Evolutionary conservation across 2,113 vertebrate species (phyloP).

Genomic region (Periophthalmus modestus): DNA sequence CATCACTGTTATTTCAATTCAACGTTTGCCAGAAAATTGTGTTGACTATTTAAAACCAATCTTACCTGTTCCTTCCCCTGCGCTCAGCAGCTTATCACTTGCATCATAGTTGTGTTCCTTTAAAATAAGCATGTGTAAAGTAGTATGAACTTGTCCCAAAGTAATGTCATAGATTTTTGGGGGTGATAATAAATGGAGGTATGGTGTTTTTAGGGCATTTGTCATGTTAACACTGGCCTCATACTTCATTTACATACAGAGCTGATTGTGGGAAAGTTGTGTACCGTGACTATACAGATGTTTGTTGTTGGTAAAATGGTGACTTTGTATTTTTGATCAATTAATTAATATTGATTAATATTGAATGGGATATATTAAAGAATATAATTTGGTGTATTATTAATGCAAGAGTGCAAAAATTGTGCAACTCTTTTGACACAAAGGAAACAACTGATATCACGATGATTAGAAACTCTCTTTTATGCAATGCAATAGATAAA

Average conservation of each 20-base stretch:
- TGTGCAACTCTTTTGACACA: too few relatives aligned
- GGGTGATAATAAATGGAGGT: background rate
- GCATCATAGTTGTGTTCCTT: background rate
- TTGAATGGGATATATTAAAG: too few relatives aligned
- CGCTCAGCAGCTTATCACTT: slow-evolving; percentile 2
- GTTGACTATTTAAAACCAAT: background rate
- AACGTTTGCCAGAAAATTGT: background rate
- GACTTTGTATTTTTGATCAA: background rate
- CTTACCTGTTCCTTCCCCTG: slow-evolving; percentile 14
- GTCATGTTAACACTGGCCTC: background rate
- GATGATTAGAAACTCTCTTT: too few relatives aligned
- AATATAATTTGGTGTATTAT: too few relatives aligned
- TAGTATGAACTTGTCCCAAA: background rate
- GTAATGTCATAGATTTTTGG: background rate
- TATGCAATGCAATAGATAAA: too few relatives aligned
- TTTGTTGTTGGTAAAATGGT: background rate
- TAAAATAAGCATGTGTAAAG: background rate
- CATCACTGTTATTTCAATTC: background rate
- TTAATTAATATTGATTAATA: background rate
- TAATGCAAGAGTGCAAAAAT: too few relatives aligned
- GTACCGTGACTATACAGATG: background rate
- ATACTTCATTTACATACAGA: background rate
- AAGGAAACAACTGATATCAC: too few relatives aligned
- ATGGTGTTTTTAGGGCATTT: background rate
- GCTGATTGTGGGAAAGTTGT: background rate